Conservation (phyloP, 1,140 invertebrate species). For the Bathynomus jamesi region DNA sequence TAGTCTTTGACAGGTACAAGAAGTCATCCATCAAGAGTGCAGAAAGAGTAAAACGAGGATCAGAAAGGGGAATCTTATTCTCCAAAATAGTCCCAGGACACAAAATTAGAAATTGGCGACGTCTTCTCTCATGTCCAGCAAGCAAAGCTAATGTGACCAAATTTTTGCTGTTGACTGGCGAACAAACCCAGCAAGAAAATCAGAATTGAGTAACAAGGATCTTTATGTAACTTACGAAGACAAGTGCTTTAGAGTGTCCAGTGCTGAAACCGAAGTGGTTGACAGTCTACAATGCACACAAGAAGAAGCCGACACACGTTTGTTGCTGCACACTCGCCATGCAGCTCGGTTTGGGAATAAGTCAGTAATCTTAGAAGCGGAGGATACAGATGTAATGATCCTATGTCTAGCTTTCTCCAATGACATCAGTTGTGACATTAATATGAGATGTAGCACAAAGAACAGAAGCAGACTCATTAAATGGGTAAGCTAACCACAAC, state of each 20-base stretch:
- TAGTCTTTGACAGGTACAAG: too few relatives aligned
- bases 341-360: neutral
- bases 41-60: too few relatives aligned
- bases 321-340: neutral
- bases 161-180: too few relatives aligned
- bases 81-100: too few relatives aligned
- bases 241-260: too few relatives aligned
- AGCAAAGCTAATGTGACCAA: neutral
- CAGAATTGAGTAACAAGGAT: too few relatives aligned
- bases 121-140: neutral
- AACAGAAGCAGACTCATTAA: neutral
- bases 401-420: neutral
- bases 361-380: neutral
- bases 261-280: too few relatives aligned
- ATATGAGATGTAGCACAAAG: neutral
- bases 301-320: constrained; percentile 5
- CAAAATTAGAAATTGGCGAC: neutral
- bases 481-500: neutral
- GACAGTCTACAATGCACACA: neutral
- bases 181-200: too few relatives aligned
- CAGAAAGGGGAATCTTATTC: too few relatives aligned
- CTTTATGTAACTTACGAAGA: too few relatives aligned
- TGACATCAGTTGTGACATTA: neutral
- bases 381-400: constrained; percentile 8
- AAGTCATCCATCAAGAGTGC: too few relatives aligned